phyloP scores from a whole-genome alignment of 2,113 vertebrate genomes.

The Gavia stellata region DNA sequence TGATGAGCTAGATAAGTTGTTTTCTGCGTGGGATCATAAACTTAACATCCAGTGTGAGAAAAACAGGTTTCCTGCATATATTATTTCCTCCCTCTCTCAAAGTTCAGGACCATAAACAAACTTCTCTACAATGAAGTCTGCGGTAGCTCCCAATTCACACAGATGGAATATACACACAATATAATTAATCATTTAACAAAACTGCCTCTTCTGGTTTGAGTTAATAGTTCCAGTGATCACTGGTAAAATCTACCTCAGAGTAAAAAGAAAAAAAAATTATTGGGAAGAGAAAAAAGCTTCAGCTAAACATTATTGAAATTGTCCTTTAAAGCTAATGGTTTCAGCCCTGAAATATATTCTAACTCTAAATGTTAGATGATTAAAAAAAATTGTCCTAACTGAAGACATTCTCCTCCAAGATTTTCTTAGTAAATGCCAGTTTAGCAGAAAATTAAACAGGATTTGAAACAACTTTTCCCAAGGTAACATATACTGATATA shows the following conservation, averaged over 20 bases:
- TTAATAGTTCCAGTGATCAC: neutral
- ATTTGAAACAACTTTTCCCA: conserved; percentile 14
- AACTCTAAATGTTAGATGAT: neutral
- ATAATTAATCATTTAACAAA: conserved; percentile 25
- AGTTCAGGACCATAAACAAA: conserved; percentile 25
- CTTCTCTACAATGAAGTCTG: neutral
- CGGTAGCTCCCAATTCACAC: neutral
- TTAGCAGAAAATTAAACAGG: neutral
- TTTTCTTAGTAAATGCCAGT: neutral
- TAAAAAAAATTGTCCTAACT: neutral
- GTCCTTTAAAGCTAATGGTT: neutral
- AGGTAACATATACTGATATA: neutral
- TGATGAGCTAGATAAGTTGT: conserved; percentile 18
- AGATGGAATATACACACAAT: neutral
- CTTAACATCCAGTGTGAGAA: conserved; percentile 45
- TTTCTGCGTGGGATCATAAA: neutral
- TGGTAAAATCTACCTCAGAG: neutral
- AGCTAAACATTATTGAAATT: neutral
- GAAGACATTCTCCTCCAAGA: neutral
- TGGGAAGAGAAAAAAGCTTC: neutral
- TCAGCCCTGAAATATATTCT: neutral
- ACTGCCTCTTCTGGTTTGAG: neutral
- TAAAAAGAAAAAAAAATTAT: neutral
- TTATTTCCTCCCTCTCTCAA: conserved; percentile 7
- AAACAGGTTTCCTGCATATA: conserved; percentile 50